phyloP scores from a whole-genome alignment of 2,888 invertebrate species.

The Heteromyza rotundicornis region DNA sequence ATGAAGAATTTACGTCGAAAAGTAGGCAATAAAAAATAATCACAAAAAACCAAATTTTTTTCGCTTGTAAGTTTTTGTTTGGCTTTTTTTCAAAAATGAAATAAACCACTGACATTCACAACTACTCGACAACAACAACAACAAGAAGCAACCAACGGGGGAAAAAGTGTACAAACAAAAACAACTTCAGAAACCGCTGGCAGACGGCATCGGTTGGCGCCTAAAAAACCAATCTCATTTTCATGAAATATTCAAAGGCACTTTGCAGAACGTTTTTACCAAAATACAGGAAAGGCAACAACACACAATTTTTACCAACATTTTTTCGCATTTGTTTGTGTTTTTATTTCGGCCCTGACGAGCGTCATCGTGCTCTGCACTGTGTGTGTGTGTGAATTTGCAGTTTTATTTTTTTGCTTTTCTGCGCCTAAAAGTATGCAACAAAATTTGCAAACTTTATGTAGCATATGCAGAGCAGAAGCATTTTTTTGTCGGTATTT shows the following conservation, averaged over 20 bases:
- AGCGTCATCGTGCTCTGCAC: too few relatives aligned
- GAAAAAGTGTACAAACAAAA: neutral
- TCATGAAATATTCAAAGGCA: slow-evolving; percentile 44
- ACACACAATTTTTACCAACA: too few relatives aligned
- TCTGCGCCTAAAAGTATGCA: neutral
- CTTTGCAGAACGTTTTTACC: slow-evolving; percentile 17
- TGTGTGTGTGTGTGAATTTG: too few relatives aligned
- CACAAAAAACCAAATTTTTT: neutral
- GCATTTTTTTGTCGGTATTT: too few relatives aligned
- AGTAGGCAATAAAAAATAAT: neutral
- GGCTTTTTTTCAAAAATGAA: neutral
- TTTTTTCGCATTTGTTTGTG: neutral
- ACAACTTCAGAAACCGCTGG: too few relatives aligned
- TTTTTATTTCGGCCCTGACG: too few relatives aligned
- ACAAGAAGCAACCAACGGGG: neutral
- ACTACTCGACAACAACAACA: neutral
- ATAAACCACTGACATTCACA: neutral
- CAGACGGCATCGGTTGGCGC: neutral
- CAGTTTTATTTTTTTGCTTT: neutral
- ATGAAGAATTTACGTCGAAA: neutral
- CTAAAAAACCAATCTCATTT: slow-evolving; percentile 41
- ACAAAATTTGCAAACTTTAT: too few relatives aligned
- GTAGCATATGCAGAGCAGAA: too few relatives aligned
- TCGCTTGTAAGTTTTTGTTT: neutral
- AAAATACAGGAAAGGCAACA: too few relatives aligned